Conservation (phyloP, 2,113 vertebrate species). For the Caretta caretta region DNA sequence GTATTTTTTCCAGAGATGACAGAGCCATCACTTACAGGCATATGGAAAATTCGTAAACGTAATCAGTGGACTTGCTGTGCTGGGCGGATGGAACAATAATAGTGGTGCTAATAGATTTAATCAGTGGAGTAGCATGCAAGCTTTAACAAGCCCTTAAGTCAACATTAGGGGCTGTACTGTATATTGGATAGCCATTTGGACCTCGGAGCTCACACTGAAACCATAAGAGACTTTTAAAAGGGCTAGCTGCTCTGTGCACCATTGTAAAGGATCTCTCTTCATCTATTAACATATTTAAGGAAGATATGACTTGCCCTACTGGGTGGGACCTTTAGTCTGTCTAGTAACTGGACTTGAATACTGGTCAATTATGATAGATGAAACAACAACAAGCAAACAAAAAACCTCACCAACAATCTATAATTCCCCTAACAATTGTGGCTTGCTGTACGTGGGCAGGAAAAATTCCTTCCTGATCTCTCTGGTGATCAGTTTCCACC, state of each 20-base stretch:
- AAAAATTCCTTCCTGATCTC: not conserved
- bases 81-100: not conserved
- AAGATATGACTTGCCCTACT: not conserved
- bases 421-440: not conserved
- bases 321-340: not conserved
- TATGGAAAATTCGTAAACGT: not conserved
- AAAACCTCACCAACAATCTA: not conserved
- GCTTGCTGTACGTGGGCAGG: not conserved
- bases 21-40: not conserved
- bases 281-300: not conserved
- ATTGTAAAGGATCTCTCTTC: not conserved
- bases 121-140: fast-evolving
- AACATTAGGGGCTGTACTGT: not conserved
- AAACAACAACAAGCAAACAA: no score
- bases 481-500: not conserved
- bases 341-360: not conserved
- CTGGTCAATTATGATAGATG: not conserved
- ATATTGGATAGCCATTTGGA: not conserved
- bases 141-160: not conserved
- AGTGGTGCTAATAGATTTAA: fast-evolving
- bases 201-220: not conserved
- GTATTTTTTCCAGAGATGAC: conserved; percentile 21
- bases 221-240: not conserved
- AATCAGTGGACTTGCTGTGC: not conserved
- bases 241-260: not conserved